Conservation (phyloP, 2,888 invertebrate genomes). For the Tetanocera ferruginea region DNA sequence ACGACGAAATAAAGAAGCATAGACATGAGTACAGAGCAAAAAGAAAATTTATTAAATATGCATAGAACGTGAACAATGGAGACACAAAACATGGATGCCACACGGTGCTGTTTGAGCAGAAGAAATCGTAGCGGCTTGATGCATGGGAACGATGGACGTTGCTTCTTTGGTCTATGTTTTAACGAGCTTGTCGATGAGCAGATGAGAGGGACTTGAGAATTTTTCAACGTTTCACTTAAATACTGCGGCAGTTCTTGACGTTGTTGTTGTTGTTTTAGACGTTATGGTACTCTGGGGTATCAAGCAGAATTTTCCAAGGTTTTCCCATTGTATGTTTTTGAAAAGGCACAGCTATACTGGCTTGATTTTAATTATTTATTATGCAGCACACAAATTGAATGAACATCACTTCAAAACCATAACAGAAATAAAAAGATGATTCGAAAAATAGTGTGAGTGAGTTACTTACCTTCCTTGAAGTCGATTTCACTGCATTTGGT, state of each 20-base stretch:
- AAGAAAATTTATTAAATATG: neutral
- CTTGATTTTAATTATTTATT: neutral
- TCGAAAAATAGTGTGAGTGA: too few species aligned
- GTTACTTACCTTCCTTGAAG: too few species aligned
- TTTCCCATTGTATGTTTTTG: neutral
- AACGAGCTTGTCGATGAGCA: neutral
- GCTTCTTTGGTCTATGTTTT: neutral
- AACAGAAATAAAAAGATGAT: neutral
- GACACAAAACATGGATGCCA: neutral
- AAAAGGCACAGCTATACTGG: neutral
- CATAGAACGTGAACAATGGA: neutral
- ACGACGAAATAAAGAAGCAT: neutral
- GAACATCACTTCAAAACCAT: neutral
- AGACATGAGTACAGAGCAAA: neutral
- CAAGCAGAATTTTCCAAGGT: slow-evolving; percentile 29
- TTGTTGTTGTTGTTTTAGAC: slow-evolving; percentile 28
- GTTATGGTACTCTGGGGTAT: neutral
- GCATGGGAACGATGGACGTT: neutral
- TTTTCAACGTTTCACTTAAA: slow-evolving; percentile 12
- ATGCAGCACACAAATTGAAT: neutral
- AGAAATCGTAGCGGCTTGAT: neutral
- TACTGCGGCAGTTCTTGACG: slow-evolving; percentile 43
- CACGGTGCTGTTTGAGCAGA: neutral
- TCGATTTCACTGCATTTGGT: too few species aligned
- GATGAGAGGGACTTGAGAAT: neutral